Percentiles rank a stretch among this genome's conserved stretches.
These are phyloP conservation scores for Leucophenga montana DNA, from an alignment of 2,888 invertebrate genomes.

Conservation along the genomic window DNA sequence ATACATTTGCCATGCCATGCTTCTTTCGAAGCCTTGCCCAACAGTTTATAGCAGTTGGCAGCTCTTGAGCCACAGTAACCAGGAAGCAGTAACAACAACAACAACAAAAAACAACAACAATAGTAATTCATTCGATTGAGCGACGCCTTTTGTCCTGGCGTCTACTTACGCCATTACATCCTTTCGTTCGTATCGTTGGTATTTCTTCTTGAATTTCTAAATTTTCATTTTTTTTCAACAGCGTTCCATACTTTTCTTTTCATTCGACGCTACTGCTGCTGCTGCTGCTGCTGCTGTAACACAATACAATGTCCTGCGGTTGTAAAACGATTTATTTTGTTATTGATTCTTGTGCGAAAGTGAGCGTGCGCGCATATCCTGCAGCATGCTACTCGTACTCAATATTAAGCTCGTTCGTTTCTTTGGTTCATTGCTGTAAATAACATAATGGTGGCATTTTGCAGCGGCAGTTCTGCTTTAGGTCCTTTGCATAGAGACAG, in stretches of 20 bases:
- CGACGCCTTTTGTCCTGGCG: conserved; percentile 37
- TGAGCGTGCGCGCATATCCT: conserved; percentile 46
- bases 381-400: conserved; percentile 29
- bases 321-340: conserved; percentile 68
- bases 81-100: conserved; percentile 1
- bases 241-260: neutral
- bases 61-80: neutral
- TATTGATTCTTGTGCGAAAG: conserved; percentile 62
- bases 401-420: conserved; percentile 8
- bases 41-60: conserved; percentile 4
- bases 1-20: conserved; percentile 21
- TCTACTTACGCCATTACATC: neutral
- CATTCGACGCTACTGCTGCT: conserved; percentile 12
- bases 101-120: neutral
- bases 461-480: neutral
- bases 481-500: conserved; percentile 51
- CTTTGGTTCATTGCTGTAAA: conserved; percentile 55
- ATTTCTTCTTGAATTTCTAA: neutral
- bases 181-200: neutral
- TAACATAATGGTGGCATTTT: conserved; percentile 59
- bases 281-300: conserved; percentile 27
- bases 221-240: conserved; percentile 9
- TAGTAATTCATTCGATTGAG: neutral
- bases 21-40: neutral
- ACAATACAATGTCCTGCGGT: conserved; percentile 60